phyloP scores from a whole-genome alignment of 2,113 vertebrate genomes.

The Lipotes vexillifer region DNA sequence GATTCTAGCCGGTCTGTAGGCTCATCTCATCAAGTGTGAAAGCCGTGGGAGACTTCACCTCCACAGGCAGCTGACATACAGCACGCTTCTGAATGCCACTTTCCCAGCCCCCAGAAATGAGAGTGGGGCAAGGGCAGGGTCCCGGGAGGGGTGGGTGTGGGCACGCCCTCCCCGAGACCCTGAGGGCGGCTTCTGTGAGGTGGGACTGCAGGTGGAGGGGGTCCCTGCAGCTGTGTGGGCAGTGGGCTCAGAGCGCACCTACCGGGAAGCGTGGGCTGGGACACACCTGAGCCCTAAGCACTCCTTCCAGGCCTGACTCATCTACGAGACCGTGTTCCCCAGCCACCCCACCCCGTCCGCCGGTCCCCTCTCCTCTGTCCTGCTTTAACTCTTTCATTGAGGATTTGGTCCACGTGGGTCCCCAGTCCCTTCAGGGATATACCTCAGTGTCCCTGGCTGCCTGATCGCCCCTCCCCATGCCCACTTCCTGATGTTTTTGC shows the following conservation, averaged over 20 bases:
- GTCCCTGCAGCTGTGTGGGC: neutral
- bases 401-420: too few species aligned
- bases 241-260: neutral
- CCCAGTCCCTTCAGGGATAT: neutral
- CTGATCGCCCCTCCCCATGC: neutral
- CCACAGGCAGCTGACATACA: neutral
- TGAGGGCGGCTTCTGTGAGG: neutral
- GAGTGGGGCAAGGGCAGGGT: neutral
- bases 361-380: neutral
- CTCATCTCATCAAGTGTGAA: neutral
- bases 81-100: accelerated
- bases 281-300: too few species aligned
- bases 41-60: neutral
- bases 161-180: neutral
- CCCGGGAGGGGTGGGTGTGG: accelerated
- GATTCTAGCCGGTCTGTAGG: neutral
- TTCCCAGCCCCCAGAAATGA: neutral
- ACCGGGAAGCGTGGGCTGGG: neutral
- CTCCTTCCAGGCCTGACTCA: neutral
- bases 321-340: neutral
- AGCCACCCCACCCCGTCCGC: too few species aligned
- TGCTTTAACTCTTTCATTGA: neutral
- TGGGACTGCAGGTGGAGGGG: neutral
- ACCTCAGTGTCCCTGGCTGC: neutral
- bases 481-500: neutral